These are phyloP conservation scores for Bufotes viridis DNA, from an alignment of 2,797 vertebrate species.

Conservation along the genomic window DNA sequence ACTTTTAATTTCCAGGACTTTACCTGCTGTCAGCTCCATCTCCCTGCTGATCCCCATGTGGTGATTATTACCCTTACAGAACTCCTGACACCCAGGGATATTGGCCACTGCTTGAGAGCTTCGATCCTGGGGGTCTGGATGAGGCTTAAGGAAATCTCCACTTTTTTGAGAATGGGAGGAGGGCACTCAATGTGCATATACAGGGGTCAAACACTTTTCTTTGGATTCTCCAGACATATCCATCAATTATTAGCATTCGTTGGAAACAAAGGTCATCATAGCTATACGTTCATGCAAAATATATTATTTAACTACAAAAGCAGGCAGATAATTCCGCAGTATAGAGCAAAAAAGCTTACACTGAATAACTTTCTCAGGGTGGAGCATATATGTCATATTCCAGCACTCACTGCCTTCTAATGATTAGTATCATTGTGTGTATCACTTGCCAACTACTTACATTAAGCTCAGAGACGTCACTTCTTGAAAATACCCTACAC, in stretches of 20 bases:
- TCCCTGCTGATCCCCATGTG: conserved; percentile 57
- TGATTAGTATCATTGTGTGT: too few relatives aligned
- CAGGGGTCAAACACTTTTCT: background rate
- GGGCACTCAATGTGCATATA: background rate
- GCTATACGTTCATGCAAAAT: background rate
- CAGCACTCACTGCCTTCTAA: too few relatives aligned
- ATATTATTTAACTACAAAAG: background rate
- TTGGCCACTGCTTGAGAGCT: conserved; percentile 35
- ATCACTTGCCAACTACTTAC: too few relatives aligned
- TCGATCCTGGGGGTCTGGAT: conserved; percentile 54
- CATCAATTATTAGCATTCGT: background rate
- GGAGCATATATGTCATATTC: too few relatives aligned
- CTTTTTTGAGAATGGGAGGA: background rate
- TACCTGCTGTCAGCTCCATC: conserved; percentile 59
- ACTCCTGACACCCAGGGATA: conserved; percentile 54
- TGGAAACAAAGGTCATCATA: background rate
- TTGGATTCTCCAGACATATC: background rate
- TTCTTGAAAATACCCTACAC: too few relatives aligned
- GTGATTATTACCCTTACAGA: conserved; percentile 52
- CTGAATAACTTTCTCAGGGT: too few relatives aligned
- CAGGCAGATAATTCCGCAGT: background rate
- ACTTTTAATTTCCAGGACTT: conserved; percentile 62
- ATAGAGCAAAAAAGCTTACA: background rate
- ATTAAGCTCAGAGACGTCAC: too few relatives aligned
- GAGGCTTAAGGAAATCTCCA: conserved; percentile 12